These are phyloP conservation scores for Villa cingulata DNA, from an alignment of 2,888 invertebrate genomes.

Conservation along the genomic window DNA sequence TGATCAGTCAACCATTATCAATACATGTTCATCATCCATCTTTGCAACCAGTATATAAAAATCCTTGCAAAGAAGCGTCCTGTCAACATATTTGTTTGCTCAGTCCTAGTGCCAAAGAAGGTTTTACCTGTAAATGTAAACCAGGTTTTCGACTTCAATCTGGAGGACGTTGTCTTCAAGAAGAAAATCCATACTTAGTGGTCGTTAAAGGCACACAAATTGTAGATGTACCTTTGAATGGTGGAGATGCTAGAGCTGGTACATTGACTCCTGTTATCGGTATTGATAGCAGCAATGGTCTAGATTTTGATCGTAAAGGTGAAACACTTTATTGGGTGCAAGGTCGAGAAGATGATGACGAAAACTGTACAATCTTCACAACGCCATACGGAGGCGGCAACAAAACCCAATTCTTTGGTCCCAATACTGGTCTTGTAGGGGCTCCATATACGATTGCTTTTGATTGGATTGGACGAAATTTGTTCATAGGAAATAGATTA, in stretches of 20 bases:
- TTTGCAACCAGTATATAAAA: conserved; percentile 65
- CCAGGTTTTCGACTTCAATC: conserved; percentile 61
- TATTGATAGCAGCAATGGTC: conserved; percentile 70
- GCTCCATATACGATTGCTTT: conserved; percentile 85
- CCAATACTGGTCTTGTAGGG: conserved; percentile 75
- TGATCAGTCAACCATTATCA: conserved; percentile 88
- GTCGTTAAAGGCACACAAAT: conserved; percentile 81
- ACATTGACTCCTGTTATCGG: conserved; percentile 79
- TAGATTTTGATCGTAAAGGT: conserved; percentile 83
- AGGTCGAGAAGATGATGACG: conserved; percentile 59
- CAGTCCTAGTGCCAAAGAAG: conserved; percentile 54
- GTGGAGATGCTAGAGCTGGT: conserved; percentile 62
- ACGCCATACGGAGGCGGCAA: conserved; percentile 79
- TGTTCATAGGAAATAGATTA: conserved; percentile 80
- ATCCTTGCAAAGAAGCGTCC: conserved; percentile 59
- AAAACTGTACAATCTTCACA: conserved; percentile 74
- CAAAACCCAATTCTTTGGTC: conserved; percentile 65
- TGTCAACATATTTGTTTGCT: conserved; percentile 89
- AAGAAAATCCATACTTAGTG: conserved; percentile 80
- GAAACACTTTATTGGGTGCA: conserved; percentile 81
- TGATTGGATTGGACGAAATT: conserved; percentile 92
- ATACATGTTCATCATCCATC: conserved; percentile 93
- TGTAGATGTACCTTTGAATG: conserved; percentile 64
- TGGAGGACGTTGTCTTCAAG: conserved; percentile 64
- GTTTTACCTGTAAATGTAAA: conserved; percentile 83